These are phyloP conservation scores for Myotis daubentonii DNA, from an alignment of 2,797 vertebrate species.

Conservation along the genomic window DNA sequence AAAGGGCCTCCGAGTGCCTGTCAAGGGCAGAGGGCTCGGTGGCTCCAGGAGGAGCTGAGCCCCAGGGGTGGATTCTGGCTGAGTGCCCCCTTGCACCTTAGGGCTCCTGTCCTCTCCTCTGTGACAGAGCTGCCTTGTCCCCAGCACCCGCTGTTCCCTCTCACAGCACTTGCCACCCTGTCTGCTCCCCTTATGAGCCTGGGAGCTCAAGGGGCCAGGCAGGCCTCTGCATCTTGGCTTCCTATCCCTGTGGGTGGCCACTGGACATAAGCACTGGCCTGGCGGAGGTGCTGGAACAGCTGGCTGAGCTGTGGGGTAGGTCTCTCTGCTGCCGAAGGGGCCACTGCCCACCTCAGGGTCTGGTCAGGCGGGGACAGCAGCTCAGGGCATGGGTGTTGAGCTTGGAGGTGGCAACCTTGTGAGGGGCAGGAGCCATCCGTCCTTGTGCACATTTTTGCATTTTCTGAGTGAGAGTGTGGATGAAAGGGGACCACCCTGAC, in stretches of 20 bases:
- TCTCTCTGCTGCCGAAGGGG: neutral
- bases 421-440: neutral
- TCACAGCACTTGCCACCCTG: neutral
- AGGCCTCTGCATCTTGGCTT: neutral
- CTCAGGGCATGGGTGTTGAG: neutral
- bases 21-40: neutral
- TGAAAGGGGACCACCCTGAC: neutral
- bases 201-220: neutral
- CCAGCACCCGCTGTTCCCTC: accelerated
- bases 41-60: neutral
- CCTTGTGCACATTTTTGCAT: neutral
- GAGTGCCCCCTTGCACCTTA: neutral
- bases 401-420: neutral
- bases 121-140: neutral
- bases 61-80: neutral
- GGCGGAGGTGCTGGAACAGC: neutral
- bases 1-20: neutral
- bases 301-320: neutral
- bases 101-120: neutral
- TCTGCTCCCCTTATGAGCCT: neutral
- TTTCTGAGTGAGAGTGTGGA: neutral
- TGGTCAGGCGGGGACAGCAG: neutral
- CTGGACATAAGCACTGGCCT: neutral
- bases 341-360: no score
- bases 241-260: no score